Percentiles rank a stretch among this genome's conserved stretches.
Evolutionary conservation across 2,113 vertebrate species (phyloP).

Genomic region (Prinia subflava): DNA sequence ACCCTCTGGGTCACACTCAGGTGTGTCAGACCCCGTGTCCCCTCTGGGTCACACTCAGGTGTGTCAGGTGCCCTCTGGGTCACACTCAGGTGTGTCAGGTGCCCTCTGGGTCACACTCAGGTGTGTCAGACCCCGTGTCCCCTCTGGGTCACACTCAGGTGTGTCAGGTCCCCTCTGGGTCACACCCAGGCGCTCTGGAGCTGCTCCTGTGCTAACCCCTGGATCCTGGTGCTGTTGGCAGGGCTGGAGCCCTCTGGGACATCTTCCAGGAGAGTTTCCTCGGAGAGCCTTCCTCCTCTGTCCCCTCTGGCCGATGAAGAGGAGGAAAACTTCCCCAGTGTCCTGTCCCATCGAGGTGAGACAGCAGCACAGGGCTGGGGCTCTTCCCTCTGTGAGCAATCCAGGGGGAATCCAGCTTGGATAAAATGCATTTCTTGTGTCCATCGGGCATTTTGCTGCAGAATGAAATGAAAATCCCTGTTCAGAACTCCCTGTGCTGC

Average conservation of each 20-base stretch:
- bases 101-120: too few relatives aligned
- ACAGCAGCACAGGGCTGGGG: rapidly evolving
- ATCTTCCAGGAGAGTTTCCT: not conserved
- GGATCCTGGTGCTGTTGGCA: not conserved
- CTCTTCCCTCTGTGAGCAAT: too few relatives aligned
- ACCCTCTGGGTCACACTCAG: too few relatives aligned
- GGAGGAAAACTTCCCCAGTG: constrained; percentile 72
- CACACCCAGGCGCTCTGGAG: not conserved
- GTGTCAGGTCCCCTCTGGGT: not conserved
- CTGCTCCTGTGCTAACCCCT: not conserved
- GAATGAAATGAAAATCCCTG: not conserved
- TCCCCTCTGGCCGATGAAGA: constrained; percentile 36
- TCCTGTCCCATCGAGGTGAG: constrained; percentile 71
- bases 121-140: too few relatives aligned
- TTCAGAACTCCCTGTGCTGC: not conserved
- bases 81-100: too few relatives aligned
- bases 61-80: not conserved
- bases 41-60: not conserved
- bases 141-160: not conserved
- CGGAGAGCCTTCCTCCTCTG: not conserved
- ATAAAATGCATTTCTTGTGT: not conserved
- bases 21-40: too few relatives aligned
- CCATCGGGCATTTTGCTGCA: not conserved
- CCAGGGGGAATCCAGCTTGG: not conserved
- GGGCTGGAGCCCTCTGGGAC: constrained; percentile 35